Evolutionary conservation across 2,113 vertebrate species (phyloP).

Genomic region (Chloropsis hardwickii): DNA sequence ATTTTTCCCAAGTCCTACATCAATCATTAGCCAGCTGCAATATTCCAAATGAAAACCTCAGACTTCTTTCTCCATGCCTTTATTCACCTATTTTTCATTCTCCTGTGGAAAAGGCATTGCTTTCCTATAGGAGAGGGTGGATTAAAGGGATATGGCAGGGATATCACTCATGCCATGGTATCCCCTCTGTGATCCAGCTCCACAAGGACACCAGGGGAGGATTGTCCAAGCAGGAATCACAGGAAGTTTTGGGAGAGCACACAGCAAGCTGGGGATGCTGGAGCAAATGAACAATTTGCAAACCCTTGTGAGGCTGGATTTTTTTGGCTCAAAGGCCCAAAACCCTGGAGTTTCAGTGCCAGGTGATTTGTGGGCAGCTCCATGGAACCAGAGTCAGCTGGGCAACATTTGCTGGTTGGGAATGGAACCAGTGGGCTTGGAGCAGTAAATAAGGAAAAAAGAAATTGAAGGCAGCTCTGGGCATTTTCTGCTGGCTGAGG

Average conservation of each 20-base stretch:
- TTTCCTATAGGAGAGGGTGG: background rate
- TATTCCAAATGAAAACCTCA: background rate
- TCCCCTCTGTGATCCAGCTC: background rate
- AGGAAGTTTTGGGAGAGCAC: rapidly evolving
- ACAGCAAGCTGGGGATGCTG: background rate
- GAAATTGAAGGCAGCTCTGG: background rate
- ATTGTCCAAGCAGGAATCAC: background rate
- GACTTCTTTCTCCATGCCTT: background rate
- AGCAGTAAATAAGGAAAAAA: background rate
- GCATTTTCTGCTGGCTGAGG: background rate
- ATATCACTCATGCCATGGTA: rapidly evolving
- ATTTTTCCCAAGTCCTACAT: background rate
- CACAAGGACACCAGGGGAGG: rapidly evolving
- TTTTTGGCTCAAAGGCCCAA: background rate
- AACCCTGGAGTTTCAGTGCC: rapidly evolving
- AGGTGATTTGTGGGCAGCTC: background rate
- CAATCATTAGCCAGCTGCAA: background rate
- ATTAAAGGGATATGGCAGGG: background rate
- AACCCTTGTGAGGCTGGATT: background rate
- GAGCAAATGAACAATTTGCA: background rate
- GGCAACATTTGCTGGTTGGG: background rate
- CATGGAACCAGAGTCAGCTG: rapidly evolving
- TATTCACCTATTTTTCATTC: background rate
- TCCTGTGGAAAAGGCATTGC: background rate
- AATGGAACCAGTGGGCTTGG: background rate